Evolutionary conservation across 2,113 vertebrate species (phyloP).

Genomic region (Rhombomys opimus): DNA sequence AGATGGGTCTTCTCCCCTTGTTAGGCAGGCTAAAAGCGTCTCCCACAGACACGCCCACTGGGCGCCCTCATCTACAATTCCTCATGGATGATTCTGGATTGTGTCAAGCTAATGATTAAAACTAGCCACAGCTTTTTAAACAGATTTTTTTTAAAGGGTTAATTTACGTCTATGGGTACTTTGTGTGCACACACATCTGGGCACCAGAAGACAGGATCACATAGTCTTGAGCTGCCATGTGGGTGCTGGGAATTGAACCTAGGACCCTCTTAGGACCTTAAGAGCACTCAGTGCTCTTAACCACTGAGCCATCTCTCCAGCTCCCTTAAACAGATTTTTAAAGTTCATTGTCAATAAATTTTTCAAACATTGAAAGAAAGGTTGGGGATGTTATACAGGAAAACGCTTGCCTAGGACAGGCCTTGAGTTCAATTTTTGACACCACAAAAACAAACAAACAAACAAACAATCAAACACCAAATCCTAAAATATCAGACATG

Average conservation of each 20-base stretch:
- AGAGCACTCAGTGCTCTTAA: neutral
- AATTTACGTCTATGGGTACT: neutral
- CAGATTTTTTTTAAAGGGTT: neutral
- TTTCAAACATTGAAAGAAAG: neutral
- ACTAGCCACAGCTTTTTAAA: neutral
- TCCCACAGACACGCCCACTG: neutral
- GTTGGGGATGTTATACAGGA: neutral
- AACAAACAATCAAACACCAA: neutral
- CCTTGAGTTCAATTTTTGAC: neutral
- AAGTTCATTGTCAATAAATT: neutral
- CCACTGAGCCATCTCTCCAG: neutral
- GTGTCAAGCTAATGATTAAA: neutral
- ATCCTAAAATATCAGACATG: neutral
- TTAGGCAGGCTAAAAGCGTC: neutral
- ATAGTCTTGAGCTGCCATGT: neutral
- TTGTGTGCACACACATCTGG: no score
- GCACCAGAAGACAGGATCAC: neutral
- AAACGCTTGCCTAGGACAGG: neutral
- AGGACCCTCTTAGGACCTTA: neutral
- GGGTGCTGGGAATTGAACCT: neutral
- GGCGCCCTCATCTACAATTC: neutral
- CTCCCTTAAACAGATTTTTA: neutral
- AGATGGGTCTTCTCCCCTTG: neutral
- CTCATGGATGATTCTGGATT: neutral
- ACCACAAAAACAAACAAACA: neutral